Evolutionary conservation across 2,888 invertebrate species (phyloP).

Genomic region (Camponotus fellah): DNA sequence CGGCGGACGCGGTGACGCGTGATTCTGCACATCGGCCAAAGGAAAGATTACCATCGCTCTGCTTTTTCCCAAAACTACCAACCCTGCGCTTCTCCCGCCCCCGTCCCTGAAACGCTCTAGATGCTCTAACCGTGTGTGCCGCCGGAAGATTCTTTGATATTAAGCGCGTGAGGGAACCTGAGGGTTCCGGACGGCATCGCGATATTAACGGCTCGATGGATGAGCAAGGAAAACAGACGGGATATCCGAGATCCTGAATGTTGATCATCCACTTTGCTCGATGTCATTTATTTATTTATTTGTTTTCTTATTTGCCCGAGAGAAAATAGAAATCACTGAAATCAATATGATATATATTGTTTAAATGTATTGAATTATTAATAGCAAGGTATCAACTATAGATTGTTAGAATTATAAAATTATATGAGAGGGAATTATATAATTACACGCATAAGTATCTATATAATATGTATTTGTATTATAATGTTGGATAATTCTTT

Average conservation of each 20-base stretch:
- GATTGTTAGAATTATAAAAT: background rate
- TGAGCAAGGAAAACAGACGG: conserved; percentile 67
- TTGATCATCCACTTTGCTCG: conserved; percentile 23
- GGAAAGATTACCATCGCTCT: conserved; percentile 83
- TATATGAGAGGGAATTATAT: background rate
- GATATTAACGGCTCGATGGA: conserved; percentile 48
- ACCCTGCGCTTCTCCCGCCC: conserved; percentile 50
- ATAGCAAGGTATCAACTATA: background rate
- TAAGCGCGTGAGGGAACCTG: conserved; percentile 68
- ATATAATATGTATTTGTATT: background rate
- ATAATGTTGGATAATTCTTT: background rate
- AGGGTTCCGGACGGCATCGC: conserved; percentile 59
- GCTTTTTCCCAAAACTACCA: conserved; percentile 77
- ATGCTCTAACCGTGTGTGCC: conserved; percentile 12
- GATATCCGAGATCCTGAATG: conserved; percentile 35
- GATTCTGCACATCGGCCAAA: conserved; percentile 85
- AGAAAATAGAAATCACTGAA: background rate
- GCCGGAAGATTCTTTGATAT: conserved; percentile 77
- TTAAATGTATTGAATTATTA: background rate
- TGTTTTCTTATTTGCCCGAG: background rate
- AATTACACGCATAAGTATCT: background rate
- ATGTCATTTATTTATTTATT: conserved; percentile 42
- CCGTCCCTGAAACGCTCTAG: conserved; percentile 27
- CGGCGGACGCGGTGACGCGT: conserved; percentile 84
- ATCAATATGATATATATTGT: background rate